Evolutionary conservation across 1,140 invertebrate species (phyloP), one percentile per base, ranked within the genome.

Genomic region (Leptinotarsa texana): DNA sequence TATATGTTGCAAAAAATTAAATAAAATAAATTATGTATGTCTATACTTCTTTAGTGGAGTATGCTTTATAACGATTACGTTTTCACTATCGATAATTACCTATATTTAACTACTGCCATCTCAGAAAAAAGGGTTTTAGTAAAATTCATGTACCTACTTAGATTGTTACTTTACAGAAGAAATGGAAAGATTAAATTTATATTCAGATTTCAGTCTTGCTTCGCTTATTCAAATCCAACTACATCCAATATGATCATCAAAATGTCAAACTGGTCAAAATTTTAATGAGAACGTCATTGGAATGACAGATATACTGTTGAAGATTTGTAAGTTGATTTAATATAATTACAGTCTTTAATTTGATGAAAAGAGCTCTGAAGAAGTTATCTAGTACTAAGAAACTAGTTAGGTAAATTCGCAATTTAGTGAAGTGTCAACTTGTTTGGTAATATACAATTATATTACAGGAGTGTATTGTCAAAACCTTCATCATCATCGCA

Each of bases 341-440:
- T 13, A 21, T 24, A 57, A 18, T 57, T n/a, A 70, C 21, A 22
- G 48, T 61, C 42, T 49, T 65, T 21, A 69, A 49, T 69, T 73
- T 73, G 70, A 79, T 79, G 78, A 76, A 79, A 79, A 79, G 76
- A 75, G 73, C 75, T 42, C 65, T 79, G 17, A 79, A 79, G 48
- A 57, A 74, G 63, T 68, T 74, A 27, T 68, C 65, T 61, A 18
- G 63, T 63, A 74, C 78, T 13, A 77, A 75, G 69, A 77, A 77
- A 67, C 63, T 79, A 68, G 75, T 79, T 74, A 77, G 78, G 78
- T 79, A 79, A 72, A 63, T 17, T 42, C 69, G 33, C 8, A n/a
- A 65, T 13, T 18, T 57, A 47, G 70, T 47, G n/a, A 61, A 49
- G 18, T 42, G 8, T 65, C 18, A 69, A 61, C 13, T 61, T 71